phyloP scores from a whole-genome alignment of 2,797 vertebrate genomes.

The Arrhamphus sclerolepis region DNA sequence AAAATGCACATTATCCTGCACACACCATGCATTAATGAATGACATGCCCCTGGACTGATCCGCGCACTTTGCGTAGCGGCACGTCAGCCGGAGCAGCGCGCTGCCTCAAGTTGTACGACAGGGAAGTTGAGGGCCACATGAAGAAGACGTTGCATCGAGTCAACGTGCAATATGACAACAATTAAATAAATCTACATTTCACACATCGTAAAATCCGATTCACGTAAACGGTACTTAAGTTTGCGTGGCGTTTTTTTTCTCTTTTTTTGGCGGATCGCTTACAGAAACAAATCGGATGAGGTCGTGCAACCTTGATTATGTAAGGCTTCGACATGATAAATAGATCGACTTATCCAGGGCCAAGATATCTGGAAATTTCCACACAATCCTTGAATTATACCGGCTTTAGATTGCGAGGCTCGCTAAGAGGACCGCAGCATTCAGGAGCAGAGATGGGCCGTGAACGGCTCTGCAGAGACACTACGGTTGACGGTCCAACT shows the following conservation, averaged over 20 bases:
- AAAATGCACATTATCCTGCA: slow-evolving; percentile 2
- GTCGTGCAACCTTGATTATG: slow-evolving; percentile 67
- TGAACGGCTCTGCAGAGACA: slow-evolving; percentile 66
- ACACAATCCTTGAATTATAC: slow-evolving; percentile 31
- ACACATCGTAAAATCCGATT: not conserved
- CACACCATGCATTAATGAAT: no score
- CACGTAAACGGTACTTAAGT: slow-evolving; percentile 19
- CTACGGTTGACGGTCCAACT: slow-evolving; percentile 72
- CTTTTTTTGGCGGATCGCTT: slow-evolving; percentile 11
- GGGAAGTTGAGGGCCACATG: slow-evolving; percentile 62
- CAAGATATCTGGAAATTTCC: slow-evolving; percentile 41
- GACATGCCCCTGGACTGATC: not conserved
- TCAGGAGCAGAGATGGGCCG: slow-evolving; percentile 66
- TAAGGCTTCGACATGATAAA: slow-evolving; percentile 54
- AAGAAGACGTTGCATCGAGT: slow-evolving; percentile 28
- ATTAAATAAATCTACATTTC: not conserved
- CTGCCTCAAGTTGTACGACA: slow-evolving; percentile 70
- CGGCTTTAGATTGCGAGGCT: slow-evolving; percentile 36
- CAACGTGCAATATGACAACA: slow-evolving; percentile 16
- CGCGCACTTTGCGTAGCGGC: slow-evolving; percentile 2
- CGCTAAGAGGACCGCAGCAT: slow-evolving; percentile 52
- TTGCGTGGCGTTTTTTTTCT: slow-evolving; percentile 24
- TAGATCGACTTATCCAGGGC: slow-evolving; percentile 35
- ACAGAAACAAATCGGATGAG: slow-evolving; percentile 33
- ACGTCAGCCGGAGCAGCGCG: slow-evolving; percentile 40